Percentiles rank a stretch among this genome's conserved stretches.
Conservation (phyloP, 2,888 invertebrate species). For the Lasioglossum pauxillum region DNA sequence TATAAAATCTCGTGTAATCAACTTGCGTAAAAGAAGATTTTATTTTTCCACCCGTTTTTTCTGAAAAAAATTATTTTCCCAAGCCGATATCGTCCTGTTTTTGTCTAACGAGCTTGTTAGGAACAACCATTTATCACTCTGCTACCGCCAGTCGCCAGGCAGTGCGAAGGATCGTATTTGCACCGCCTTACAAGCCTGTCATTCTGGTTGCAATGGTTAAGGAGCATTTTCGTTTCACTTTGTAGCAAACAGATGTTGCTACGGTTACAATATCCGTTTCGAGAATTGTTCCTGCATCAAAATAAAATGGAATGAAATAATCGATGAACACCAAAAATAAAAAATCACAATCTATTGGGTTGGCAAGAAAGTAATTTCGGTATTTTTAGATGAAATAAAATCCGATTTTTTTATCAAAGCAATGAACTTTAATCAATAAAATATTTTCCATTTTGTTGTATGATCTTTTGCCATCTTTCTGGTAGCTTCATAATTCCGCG, state of each 20-base stretch:
- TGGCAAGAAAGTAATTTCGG: too few relatives aligned
- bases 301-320: background rate
- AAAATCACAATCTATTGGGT: background rate
- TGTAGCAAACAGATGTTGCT: background rate
- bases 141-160: background rate
- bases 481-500: too few relatives aligned
- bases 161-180: background rate
- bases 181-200: background rate
- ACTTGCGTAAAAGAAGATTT: background rate
- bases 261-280: background rate
- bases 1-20: too few relatives aligned
- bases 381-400: too few relatives aligned
- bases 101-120: background rate
- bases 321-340: background rate
- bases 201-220: background rate
- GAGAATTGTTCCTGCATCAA: background rate
- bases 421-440: too few relatives aligned
- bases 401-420: too few relatives aligned
- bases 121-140: background rate
- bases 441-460: too few relatives aligned
- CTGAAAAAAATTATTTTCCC: background rate
- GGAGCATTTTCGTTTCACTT: conserved; percentile 3
- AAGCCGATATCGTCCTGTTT: background rate
- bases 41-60: background rate
- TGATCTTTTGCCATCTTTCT: too few relatives aligned